phyloP scores from a whole-genome alignment of 2,113 vertebrate genomes.

The Dipodomys merriami region DNA sequence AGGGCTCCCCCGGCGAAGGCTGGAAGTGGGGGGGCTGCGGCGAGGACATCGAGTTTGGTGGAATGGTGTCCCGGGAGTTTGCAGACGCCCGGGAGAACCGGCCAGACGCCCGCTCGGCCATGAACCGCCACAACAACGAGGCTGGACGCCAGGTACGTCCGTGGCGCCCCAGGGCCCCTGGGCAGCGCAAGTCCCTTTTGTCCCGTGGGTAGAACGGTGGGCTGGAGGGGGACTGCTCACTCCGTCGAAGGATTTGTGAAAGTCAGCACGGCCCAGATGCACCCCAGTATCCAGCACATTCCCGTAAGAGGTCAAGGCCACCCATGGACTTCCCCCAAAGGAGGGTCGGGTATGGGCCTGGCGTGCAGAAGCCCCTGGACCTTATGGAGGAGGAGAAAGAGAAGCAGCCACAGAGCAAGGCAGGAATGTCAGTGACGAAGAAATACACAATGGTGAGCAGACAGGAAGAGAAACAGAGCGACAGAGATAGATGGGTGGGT shows the following conservation, averaged over 20 bases:
- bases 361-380: not conserved
- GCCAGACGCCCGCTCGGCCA: constrained; percentile 96
- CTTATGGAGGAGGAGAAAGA: not conserved
- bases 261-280: not conserved
- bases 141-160: constrained; percentile 93
- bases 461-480: not conserved
- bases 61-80: constrained; percentile 98
- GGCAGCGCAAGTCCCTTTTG: not conserved
- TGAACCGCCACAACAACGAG: constrained; percentile 99
- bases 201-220: no score
- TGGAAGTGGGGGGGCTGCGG: constrained; percentile 99
- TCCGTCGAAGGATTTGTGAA: not conserved
- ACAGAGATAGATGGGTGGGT: not conserved
- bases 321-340: not conserved
- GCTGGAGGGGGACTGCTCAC: not conserved
- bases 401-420: accelerated
- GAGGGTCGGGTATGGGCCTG: not conserved
- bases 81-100: constrained; percentile 97
- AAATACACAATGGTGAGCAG: not conserved
- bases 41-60: constrained; percentile 96
- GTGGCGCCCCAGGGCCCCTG: not conserved
- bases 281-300: not conserved
- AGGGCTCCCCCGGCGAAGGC: constrained; percentile 94
- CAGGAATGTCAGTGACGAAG: not conserved
- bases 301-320: not conserved